phyloP scores from a whole-genome alignment of 1,140 invertebrate genomes.

The Drosophila arizonae region DNA sequence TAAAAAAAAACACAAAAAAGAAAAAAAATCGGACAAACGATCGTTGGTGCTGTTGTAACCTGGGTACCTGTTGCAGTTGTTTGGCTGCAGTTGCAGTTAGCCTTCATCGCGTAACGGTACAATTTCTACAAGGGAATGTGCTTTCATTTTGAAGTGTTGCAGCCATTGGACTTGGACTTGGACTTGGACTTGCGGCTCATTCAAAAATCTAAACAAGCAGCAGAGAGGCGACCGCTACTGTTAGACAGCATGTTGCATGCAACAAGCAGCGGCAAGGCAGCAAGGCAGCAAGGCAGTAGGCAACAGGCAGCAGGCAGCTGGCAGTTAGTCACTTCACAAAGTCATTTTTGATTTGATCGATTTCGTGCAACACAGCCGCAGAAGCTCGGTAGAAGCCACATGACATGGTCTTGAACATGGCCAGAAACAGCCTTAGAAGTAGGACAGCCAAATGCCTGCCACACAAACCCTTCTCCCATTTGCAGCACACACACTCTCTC shows the following conservation, averaged over 20 bases:
- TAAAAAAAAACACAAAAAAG: constrained; percentile 32
- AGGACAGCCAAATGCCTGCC: constrained; percentile 51
- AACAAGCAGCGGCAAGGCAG: constrained; percentile 32
- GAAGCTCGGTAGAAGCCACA: constrained; percentile 44
- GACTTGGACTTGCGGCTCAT: constrained; percentile 39
- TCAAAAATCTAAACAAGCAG: constrained; percentile 45
- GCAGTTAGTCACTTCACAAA: constrained; percentile 81
- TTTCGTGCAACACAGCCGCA: constrained; percentile 69
- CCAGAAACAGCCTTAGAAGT: constrained; percentile 64
- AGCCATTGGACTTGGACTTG: constrained; percentile 34
- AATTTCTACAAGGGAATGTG: constrained; percentile 81
- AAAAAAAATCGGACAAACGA: constrained; percentile 59
- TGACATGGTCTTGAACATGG: constrained; percentile 77
- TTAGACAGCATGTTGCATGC: constrained; percentile 58
- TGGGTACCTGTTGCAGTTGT: constrained; percentile 31
- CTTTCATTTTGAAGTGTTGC: constrained; percentile 81
- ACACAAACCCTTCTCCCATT: constrained; percentile 66
- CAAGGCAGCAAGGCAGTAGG: constrained; percentile 50
- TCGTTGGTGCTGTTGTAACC: constrained; percentile 27
- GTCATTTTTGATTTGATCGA: constrained; percentile 81
- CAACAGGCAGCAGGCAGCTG: constrained; percentile 69
- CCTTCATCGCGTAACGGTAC: constrained; percentile 65
- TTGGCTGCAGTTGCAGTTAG: constrained; percentile 13
- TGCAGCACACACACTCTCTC: constrained; percentile 10
- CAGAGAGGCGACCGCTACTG: constrained; percentile 29